Evolutionary conservation across 2,888 invertebrate genomes (phyloP).

Genomic region (Leptopilina drosophilae): DNA sequence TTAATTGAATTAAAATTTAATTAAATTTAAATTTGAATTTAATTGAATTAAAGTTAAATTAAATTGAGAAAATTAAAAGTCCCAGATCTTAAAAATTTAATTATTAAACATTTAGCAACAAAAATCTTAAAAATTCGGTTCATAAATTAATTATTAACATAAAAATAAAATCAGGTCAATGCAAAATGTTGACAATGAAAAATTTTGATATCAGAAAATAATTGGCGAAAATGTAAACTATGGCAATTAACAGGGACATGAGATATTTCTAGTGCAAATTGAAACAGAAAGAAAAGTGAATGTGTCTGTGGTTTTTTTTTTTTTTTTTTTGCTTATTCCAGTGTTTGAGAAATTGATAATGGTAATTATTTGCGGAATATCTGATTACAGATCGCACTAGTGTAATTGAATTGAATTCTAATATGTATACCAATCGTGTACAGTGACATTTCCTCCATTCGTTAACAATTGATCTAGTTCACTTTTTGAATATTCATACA

Average conservation of each 20-base stretch:
- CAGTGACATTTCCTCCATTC: conserved; percentile 35
- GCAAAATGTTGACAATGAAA: no score
- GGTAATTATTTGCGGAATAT: conserved; percentile 21
- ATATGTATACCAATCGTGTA: conserved; percentile 21
- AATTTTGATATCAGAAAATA: neutral
- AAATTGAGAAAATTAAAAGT: no score
- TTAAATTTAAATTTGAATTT: no score
- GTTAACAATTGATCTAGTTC: conserved; percentile 10
- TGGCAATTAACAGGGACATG: neutral
- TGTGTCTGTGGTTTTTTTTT: neutral
- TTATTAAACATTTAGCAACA: no score
- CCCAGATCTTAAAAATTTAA: no score
- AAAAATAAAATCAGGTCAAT: no score
- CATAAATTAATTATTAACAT: no score
- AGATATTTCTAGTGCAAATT: conserved; percentile 6
- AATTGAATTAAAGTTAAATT: no score
- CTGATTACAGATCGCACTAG: conserved; percentile 22
- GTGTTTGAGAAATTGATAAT: conserved; percentile 15
- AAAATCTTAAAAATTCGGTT: no score
- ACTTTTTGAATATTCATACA: conserved; percentile 26
- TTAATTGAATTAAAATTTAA: no score
- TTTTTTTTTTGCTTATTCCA: neutral
- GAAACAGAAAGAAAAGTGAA: conserved; percentile 31
- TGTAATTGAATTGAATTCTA: conserved; percentile 24
- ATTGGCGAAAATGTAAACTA: conserved; percentile 7